These are phyloP conservation scores for Eulemur rufifrons DNA, from an alignment of 2,113 vertebrate genomes.

Conservation along the genomic window DNA sequence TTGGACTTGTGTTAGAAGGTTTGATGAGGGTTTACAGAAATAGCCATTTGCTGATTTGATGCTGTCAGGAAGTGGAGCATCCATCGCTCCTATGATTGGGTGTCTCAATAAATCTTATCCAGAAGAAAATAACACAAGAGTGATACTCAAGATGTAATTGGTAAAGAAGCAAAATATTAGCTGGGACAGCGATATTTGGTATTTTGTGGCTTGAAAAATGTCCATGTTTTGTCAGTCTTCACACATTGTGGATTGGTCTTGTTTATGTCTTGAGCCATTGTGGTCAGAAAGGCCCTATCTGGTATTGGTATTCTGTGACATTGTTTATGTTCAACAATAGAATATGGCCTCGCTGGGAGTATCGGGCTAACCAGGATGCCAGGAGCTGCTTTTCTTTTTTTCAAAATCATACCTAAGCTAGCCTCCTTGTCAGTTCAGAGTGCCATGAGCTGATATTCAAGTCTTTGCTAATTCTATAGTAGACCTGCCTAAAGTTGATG, in stretches of 20 bases:
- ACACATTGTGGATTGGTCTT: not conserved
- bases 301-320: not conserved
- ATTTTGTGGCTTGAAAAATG: not conserved
- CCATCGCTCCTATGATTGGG: not conserved
- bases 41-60: not conserved
- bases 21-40: not conserved
- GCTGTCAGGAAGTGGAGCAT: not conserved
- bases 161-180: not conserved
- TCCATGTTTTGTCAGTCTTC: not conserved
- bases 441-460: not conserved
- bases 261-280: not conserved
- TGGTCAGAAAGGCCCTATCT: not conserved
- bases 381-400: not conserved
- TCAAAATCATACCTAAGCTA: not conserved
- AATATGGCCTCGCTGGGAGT: not conserved
- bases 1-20: not conserved
- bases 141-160: not conserved
- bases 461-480: not conserved
- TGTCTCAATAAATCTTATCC: not conserved
- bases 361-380: not conserved
- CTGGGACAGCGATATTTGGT: not conserved
- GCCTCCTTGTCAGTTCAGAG: not conserved
- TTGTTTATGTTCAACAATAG: not conserved
- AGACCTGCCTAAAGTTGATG: not conserved
- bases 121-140: not conserved